Conservation (phyloP, 2,888 invertebrate genomes). For the Patella caerulea region DNA sequence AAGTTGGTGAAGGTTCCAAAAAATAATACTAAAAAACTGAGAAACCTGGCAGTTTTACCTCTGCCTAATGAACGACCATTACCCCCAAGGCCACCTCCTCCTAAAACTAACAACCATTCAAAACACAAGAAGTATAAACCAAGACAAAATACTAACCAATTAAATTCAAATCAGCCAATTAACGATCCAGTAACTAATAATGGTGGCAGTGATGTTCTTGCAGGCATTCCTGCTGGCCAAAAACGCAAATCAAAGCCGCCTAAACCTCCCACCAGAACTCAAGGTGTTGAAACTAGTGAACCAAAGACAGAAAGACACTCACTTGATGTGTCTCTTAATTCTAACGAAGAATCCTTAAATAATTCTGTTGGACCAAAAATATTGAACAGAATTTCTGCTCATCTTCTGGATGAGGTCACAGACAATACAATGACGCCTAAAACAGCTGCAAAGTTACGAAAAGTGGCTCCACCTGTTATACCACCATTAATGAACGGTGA, state of each 20-base stretch:
- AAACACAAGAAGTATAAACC: neutral
- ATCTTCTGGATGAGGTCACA: neutral
- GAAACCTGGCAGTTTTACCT: slow-evolving; percentile 19
- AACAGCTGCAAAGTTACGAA: slow-evolving; percentile 16
- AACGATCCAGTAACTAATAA: neutral
- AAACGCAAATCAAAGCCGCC: neutral
- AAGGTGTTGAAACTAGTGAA: neutral
- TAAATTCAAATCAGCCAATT: neutral
- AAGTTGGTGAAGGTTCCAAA: slow-evolving; percentile 53
- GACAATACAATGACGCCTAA: slow-evolving; percentile 1
- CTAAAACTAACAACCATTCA: neutral
- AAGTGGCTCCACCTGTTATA: slow-evolving; percentile 26
- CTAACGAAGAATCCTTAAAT: neutral
- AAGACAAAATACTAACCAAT: neutral
- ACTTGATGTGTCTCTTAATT: neutral
- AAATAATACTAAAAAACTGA: slow-evolving; percentile 16
- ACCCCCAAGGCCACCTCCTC: slow-evolving; percentile 22
- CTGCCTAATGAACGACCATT: slow-evolving; percentile 18
- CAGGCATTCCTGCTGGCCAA: neutral
- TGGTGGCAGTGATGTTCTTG: neutral
- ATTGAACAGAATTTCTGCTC: slow-evolving; percentile 5
- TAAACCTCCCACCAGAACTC: neutral
- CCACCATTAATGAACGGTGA: neutral
- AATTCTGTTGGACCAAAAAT: slow-evolving; percentile 3
- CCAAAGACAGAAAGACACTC: neutral